These are phyloP conservation scores for Bilobella aurantiaca DNA, from an alignment of 1,140 invertebrate genomes.

Conservation along the genomic window DNA sequence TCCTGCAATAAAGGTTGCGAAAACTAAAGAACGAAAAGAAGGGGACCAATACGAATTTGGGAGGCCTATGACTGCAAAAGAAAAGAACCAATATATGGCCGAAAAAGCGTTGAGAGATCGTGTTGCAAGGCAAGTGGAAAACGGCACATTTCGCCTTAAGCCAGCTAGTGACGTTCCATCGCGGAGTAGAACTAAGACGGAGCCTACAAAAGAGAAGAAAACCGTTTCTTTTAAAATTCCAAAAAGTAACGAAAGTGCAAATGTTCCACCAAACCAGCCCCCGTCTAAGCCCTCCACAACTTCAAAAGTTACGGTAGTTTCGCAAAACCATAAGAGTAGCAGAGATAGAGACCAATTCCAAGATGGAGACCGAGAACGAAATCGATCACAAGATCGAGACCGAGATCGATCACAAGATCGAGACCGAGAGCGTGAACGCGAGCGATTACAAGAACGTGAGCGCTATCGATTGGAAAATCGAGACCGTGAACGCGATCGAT, in stretches of 20 bases:
- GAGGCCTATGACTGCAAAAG: conserved; percentile 64
- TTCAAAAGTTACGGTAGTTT: not conserved
- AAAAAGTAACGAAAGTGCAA: not conserved
- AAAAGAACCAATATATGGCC: conserved; percentile 58
- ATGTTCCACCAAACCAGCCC: too few relatives aligned
- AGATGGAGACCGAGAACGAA: too few relatives aligned
- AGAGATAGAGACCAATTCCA: too few relatives aligned
- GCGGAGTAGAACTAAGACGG: conserved; percentile 22
- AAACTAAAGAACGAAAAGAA: conserved; percentile 40
- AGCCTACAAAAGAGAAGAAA: conserved; percentile 3
- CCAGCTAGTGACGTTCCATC: conserved; percentile 37
- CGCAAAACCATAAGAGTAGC: too few relatives aligned
- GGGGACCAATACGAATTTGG: conserved; percentile 47
- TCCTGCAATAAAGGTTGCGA: conserved; percentile 44
- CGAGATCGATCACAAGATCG: too few relatives aligned
- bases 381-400: too few relatives aligned
- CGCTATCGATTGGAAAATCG: too few relatives aligned
- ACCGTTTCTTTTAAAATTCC: conserved; percentile 14
- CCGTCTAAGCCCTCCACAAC: too few relatives aligned
- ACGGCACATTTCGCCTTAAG: conserved; percentile 30
- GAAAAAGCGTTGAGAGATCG: conserved; percentile 43
- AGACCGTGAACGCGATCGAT: too few relatives aligned
- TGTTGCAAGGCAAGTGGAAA: conserved; percentile 32
- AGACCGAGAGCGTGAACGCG: too few relatives aligned
- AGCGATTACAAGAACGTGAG: too few relatives aligned